These are phyloP conservation scores for Reticulitermes speratus DNA, from an alignment of 1,140 invertebrate species.

Conservation along the genomic window DNA sequence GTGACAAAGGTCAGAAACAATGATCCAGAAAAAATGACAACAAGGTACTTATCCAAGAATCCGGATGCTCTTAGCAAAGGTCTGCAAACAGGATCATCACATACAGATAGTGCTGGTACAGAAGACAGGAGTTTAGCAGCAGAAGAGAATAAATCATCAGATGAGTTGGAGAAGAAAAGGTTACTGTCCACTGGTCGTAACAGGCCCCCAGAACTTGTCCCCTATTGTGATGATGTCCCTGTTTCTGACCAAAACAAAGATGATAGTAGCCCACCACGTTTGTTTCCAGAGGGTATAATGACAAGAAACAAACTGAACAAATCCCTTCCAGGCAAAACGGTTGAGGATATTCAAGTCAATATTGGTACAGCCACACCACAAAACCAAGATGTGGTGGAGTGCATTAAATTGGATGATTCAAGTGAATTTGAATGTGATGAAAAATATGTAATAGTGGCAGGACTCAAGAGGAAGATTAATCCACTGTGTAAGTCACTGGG, in stretches of 20 bases:
- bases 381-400: not conserved
- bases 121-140: not conserved
- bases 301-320: slow-evolving; percentile 4
- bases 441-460: not conserved
- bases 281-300: slow-evolving; percentile 20
- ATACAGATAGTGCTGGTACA: not conserved
- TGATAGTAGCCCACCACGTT: not conserved
- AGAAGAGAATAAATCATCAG: not conserved
- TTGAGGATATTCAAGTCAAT: not conserved
- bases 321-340: not conserved
- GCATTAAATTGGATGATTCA: not conserved
- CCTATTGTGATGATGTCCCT: not conserved
- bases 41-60: not conserved
- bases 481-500: too few relatives aligned
- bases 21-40: not conserved
- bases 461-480: not conserved
- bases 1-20: not conserved
- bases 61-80: not conserved
- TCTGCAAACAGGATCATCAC: not conserved
- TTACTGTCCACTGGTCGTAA: not conserved
- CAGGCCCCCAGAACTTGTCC: slow-evolving; percentile 17
- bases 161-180: not conserved
- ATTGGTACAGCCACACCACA: too few relatives aligned
- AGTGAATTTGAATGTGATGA: not conserved
- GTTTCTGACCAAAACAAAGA: not conserved